phyloP scores from a whole-genome alignment of 1,140 invertebrate genomes.

The Bombus vancouverensis region DNA sequence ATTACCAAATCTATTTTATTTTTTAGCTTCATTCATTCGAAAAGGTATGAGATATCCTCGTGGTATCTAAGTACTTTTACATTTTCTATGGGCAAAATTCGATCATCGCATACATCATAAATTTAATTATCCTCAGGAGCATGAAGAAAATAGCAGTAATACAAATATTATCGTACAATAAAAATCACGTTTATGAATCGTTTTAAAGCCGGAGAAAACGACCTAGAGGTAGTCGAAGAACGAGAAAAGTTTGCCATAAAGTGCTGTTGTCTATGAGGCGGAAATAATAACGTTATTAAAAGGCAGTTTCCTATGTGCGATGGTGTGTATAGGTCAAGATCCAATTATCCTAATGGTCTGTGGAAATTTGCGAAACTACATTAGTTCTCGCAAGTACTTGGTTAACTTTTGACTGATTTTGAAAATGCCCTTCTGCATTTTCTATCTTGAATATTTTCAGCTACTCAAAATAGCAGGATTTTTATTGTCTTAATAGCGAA shows the following conservation, averaged over 20 bases:
- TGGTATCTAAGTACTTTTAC: no score
- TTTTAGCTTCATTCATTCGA: no score
- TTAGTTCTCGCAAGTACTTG: constrained; percentile 57
- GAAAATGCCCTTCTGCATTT: constrained; percentile 47
- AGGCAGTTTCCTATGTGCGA: constrained; percentile 28
- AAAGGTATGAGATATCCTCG: no score
- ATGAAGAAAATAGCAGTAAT: neutral
- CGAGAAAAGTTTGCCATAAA: constrained; percentile 10
- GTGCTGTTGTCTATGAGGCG: constrained; percentile 48
- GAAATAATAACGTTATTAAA: constrained; percentile 59
- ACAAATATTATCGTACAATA: neutral
- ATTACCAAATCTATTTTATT: no score
- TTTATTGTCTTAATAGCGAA: no score
- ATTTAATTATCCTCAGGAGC: neutral
- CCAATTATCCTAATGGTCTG: constrained; percentile 73
- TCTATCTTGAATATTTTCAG: no score
- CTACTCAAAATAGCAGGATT: no score
- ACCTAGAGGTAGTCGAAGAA: neutral
- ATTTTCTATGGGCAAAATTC: no score
- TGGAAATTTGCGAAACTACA: constrained; percentile 71
- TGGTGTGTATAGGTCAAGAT: neutral
- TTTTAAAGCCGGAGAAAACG: neutral
- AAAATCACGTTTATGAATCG: constrained; percentile 8
- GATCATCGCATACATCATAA: neutral
- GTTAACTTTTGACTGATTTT: constrained; percentile 70